Percentiles rank a stretch among this genome's conserved stretches.
Conservation (phyloP, 2,797 vertebrate species). For the Eulemur coronatus region DNA sequence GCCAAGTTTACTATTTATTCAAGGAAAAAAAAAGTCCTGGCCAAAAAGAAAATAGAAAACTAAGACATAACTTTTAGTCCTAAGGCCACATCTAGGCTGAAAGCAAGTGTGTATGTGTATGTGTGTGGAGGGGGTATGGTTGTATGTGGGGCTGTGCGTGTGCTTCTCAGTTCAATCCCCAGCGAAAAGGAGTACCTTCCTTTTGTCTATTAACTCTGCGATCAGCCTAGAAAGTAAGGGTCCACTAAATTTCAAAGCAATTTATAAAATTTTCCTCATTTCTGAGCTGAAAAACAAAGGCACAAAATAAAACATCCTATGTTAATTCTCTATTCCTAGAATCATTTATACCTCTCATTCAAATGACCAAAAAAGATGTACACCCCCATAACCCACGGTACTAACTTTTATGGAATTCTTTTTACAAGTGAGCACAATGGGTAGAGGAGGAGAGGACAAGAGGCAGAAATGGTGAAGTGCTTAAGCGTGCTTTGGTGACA, state of each 20-base stretch:
- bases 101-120: not conserved
- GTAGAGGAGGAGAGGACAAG: not conserved
- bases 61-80: not conserved
- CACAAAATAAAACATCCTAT: not conserved
- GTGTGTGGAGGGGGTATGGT: too few species aligned
- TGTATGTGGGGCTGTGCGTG: too few species aligned
- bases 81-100: not conserved
- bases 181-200: not conserved
- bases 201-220: constrained; percentile 11
- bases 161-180: not conserved
- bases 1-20: constrained; percentile 23
- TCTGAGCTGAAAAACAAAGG: not conserved
- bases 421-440: not conserved
- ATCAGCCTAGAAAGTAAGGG: constrained; percentile 11
- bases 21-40: not conserved
- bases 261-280: not conserved
- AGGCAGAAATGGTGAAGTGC: not conserved
- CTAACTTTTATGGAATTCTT: not conserved
- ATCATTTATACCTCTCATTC: not conserved
- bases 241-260: not conserved
- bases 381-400: not conserved
- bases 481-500: not conserved
- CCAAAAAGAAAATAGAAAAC: constrained; percentile 37
- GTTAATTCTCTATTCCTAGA: not conserved
- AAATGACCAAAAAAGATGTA: not conserved